Conservation (phyloP, 1,140 invertebrate species). For the Drosophila varians region DNA sequence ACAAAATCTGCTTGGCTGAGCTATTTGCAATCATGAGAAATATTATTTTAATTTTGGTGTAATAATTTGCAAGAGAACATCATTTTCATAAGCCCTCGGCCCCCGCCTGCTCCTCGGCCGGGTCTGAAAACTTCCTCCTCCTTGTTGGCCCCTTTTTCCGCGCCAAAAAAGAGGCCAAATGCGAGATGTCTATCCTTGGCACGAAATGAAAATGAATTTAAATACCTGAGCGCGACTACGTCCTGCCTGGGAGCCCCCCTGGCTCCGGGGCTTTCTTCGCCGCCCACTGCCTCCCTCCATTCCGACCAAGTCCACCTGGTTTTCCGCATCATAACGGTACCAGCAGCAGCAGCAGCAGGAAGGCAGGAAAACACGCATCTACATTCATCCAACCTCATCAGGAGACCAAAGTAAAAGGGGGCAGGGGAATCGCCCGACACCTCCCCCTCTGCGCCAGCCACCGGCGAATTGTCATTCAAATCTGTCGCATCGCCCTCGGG, state of each 20-base stretch:
- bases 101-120: background rate
- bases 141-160: constrained; percentile 19
- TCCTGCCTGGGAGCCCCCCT: constrained; percentile 14
- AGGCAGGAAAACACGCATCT: constrained; percentile 39
- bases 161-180: constrained; percentile 37
- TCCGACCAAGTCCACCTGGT: background rate
- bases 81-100: constrained; percentile 43
- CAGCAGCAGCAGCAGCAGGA: constrained; percentile 25
- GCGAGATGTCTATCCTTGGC: constrained; percentile 62
- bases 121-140: background rate
- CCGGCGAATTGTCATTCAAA: constrained; percentile 71
- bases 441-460: constrained; percentile 27
- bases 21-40: constrained; percentile 77
- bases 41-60: constrained; percentile 77
- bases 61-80: constrained; percentile 69
- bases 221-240: constrained; percentile 61
- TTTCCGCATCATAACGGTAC: constrained; percentile 29
- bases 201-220: constrained; percentile 71
- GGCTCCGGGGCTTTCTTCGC: background rate
- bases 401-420: background rate
- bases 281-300: background rate
- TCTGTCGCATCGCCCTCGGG: constrained; percentile 51
- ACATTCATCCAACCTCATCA: constrained; percentile 24
- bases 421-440: constrained; percentile 7
- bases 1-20: constrained; percentile 55